Base-by-base conservation (phyloP, 2,888 invertebrate species). In the Priapulus caudatus region DNA sequence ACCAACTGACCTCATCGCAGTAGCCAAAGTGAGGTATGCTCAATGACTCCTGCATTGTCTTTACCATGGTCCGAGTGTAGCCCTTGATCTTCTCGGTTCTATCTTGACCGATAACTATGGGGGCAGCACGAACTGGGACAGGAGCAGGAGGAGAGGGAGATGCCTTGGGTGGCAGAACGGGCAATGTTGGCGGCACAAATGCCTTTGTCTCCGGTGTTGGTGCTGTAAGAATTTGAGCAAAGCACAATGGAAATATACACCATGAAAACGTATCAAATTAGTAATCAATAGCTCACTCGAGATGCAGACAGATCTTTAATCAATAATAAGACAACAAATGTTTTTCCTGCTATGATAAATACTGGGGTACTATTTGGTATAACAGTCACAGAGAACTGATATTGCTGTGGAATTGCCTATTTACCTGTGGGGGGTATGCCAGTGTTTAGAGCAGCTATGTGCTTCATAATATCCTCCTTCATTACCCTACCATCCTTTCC, bases 31-130 rank as follows among this genome's bases (percentile, higher is more conserved):
- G 92, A 0, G 97, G 95, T 48, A 72, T 68, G 43, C 57, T 52
- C 76, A 87, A 76, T 5, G 91, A 81, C 65, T 80, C 82, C 0
- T 86, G 84, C 98, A 99, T 99, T 0, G 90, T 82, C 73, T 88
- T 93, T 53, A 89, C 81, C 98, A 99, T 99, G 1, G 86, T 86
- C 71, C 84, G 90, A 20, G 80, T 80, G 64, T 91, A 86, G 19
- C 89, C 89, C 63, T 81, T 82, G 4, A 91, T 76, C 3, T 81
- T 78, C 52, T 83, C 81, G 0, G 76, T 75, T 67, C 70, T 75
- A 60, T 81, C 79, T 61, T 60, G 55, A 1, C 54, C 59, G 10
- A 54, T 51, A 21, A 58, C 45, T 4, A 57, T 52, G 18, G 56
- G 58, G 1, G 54, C 43, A 20, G 23, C 10, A 16, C 16, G 21